These are phyloP conservation scores for Euspilapteryx auroguttella DNA, from an alignment of 2,888 invertebrate species.

Conservation along the genomic window DNA sequence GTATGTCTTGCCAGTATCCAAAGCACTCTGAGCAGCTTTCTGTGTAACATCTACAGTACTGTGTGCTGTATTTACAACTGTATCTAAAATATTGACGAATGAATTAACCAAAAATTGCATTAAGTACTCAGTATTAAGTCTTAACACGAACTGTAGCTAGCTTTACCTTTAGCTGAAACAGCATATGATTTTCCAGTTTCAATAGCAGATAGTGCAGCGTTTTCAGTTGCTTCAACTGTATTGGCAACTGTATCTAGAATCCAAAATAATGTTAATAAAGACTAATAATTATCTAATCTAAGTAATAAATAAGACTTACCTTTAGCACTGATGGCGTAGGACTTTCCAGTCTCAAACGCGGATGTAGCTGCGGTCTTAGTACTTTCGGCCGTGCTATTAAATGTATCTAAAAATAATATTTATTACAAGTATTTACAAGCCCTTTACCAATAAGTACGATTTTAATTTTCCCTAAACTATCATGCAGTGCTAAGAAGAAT, in stretches of 20 bases:
- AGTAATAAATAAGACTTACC: constrained; percentile 20
- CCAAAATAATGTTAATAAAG: constrained; percentile 10
- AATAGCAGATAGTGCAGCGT: constrained; percentile 6
- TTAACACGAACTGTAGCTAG: too few species aligned
- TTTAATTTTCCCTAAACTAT: too few species aligned
- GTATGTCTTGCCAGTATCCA: constrained; percentile 24
- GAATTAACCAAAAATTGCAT: constrained; percentile 5
- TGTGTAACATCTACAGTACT: constrained; percentile 24
- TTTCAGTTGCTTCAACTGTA: constrained; percentile 9
- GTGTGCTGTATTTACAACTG: constrained; percentile 13
- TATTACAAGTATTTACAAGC: too few species aligned
- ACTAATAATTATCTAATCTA: too few species aligned
- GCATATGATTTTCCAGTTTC: constrained; percentile 9
- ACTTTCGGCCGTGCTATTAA: constrained; percentile 22
- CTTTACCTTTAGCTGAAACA: constrained; percentile 8
- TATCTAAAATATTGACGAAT: constrained; percentile 20
- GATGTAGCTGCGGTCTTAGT: constrained; percentile 25
- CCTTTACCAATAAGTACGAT: too few species aligned
- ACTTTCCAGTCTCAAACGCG: constrained; percentile 25
- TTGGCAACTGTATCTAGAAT: constrained; percentile 29
- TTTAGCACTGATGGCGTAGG: constrained; percentile 29
- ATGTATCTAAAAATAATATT: constrained; percentile 26
- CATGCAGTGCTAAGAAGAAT: too few species aligned
- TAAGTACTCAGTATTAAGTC: too few species aligned
- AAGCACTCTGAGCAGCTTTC: constrained; percentile 18